phyloP scores from a whole-genome alignment of 37 sponge, comb jelly and placozoan genomes.

The Chondrilla cf. caribensis region DNA sequence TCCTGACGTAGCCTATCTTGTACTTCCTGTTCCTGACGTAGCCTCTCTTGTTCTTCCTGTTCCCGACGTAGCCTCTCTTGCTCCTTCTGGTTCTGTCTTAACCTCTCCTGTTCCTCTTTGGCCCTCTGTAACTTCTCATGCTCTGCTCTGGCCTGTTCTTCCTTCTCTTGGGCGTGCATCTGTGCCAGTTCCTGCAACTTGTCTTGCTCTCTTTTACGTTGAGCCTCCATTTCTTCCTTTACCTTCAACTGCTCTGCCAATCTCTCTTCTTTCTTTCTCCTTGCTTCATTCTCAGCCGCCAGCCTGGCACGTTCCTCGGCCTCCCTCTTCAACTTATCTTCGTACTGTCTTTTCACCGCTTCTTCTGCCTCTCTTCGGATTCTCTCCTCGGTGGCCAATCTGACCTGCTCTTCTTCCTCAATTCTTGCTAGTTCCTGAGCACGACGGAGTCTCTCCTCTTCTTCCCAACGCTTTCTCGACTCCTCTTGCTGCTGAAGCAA shows the following conservation, averaged over 20 bases:
- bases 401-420: conserved; percentile 36
- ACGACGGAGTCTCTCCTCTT: conserved; percentile 10
- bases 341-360: conserved; percentile 15
- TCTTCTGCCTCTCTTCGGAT: conserved; percentile 23
- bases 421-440: conserved; percentile 23
- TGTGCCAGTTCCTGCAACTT: background rate
- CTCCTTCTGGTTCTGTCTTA: conserved; percentile 22
- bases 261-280: conserved; percentile 52
- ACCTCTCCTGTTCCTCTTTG: background rate
- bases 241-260: conserved; percentile 47
- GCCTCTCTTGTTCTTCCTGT: background rate
- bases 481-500: conserved; percentile 28
- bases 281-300: conserved; percentile 54
- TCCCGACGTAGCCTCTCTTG: conserved; percentile 8
- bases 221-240: conserved; percentile 27
- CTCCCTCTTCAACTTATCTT: conserved; percentile 25
- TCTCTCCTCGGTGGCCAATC: conserved; percentile 59
- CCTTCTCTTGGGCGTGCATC: background rate
- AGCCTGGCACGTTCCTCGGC: conserved; percentile 47
- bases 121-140: background rate
- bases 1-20: conserved; percentile 25
- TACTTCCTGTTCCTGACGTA: background rate
- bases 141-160: background rate
- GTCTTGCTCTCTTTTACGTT: conserved; percentile 3
- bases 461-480: background rate